Base-by-base conservation (phyloP, 2,888 invertebrate genomes). In the Heliconius charithonia region DNA sequence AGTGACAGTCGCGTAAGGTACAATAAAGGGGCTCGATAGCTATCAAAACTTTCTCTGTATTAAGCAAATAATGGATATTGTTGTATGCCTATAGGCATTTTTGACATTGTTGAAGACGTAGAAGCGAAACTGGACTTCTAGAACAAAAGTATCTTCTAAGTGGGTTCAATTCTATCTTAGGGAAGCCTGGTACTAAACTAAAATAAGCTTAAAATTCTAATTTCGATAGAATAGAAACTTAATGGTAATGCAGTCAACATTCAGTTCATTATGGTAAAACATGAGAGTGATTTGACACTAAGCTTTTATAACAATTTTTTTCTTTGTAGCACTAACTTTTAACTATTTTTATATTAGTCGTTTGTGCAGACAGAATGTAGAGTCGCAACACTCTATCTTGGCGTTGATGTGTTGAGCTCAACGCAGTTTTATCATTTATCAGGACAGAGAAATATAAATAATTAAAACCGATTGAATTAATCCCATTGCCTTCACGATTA, bases 31-130 rank as follows among this genome's bases (percentile, higher is more conserved):
- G 63, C 62, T 63, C 27, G 45, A 63, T 63, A 45, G 27, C 74
- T 27, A 74, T 74, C 74, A 74, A 27, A 73, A 74, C 74, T 74
- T 74, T 74, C 74, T 63, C 74, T 65, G 12, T 74, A 22, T 56
- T 72, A 59, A 74, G 27, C 63, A 74, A 65, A 74, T 65, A 74
- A 63, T 37, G 7, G 6, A 22, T 41, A 62, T 25, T 25, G 41
- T 13, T 45, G 19, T 63, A 32, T 41, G 41, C 73, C 59, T 72
- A 29, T n/a, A 63, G 62, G 41, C 25, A 2, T 19, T 25, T 37
- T 74, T 63, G 59, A 27, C 27, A 63, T 25, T 41, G 25, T 37
- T 59, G 62, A 71, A 12, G 22, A 19, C 32, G 4, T 29, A 29
- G 29, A 32, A 56, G 56, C 3, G 12, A 63, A 0, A 27, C 2